Evolutionary conservation across 2,797 vertebrate genomes (phyloP), one percentile per base, ranked within the genome.

Genomic region (Enteromius treurensis): DNA sequence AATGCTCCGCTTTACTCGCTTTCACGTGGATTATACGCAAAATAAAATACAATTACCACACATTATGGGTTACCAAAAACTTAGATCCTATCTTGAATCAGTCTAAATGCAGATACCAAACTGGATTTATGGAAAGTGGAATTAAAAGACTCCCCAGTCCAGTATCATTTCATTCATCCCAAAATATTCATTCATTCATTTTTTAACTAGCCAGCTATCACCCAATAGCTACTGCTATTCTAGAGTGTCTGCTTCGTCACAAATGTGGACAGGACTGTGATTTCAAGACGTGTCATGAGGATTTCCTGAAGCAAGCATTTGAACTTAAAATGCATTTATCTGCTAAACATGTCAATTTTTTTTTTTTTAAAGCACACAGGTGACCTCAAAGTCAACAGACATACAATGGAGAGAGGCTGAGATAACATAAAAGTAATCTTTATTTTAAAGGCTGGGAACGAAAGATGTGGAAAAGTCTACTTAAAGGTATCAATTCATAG

Each of bases 341-440:
- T 29, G 42, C 1, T 49, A 26, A 47, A 34, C 26, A 45, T 40
- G 34, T 0, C n/a, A 0, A 42, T 42, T 42, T 10, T 11, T 34
- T 51, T 14, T 15, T 14, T 34, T 45, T 40, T 40, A 37, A 45
- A 49, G 6, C 77, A 78, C 1, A 37, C 26, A 26, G 14, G 23
- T 17, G 47, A 49, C 21, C 21, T 53, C 15, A 29, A 17, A 53
- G 13, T 49, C 77, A 79, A 19, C 13, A 49, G 29, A 68, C n/a
- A 82, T 75, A 82, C 67, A 89, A 86, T 60, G 58, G 86, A 58
- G 11, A 34, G 60, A 83, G 34, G 40, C 68, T 80, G 53, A 87
- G 45, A 82, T 80, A 91, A 79, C 93, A 91, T 93, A 95, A 95
- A 94, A 94, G 89, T 92, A 85, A 65, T 60, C 91, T 94, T 95